Conservation (phyloP, 2,888 invertebrate genomes). For the Bruchidius siliquastri region DNA sequence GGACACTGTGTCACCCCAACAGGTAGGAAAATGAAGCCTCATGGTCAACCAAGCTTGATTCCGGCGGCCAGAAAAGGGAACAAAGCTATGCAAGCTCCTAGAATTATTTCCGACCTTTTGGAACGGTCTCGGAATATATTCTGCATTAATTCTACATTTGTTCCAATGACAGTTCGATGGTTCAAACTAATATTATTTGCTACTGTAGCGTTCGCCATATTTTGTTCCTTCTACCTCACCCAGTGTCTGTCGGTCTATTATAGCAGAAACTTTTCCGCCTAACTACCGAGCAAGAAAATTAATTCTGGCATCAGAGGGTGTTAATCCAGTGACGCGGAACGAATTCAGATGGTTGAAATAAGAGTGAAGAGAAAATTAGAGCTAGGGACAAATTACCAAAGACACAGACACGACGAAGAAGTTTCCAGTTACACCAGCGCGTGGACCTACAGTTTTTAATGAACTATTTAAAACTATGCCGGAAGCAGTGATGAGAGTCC, state of each 20-base stretch:
- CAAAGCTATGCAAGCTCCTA: too few relatives aligned
- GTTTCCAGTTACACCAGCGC: not conserved
- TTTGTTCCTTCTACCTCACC: not conserved
- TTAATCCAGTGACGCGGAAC: not conserved
- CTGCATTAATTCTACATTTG: too few relatives aligned
- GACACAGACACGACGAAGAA: not conserved
- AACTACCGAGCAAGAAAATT: not conserved
- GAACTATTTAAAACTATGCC: constrained; percentile 25
- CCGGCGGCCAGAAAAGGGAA: too few relatives aligned
- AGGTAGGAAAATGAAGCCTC: too few relatives aligned
- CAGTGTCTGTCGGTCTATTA: not conserved
- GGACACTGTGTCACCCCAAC: too few relatives aligned
- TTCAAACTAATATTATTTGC: too few relatives aligned
- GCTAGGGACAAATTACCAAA: not conserved
- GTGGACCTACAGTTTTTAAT: constrained; percentile 23
- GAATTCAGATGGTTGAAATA: not conserved
- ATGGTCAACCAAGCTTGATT: too few relatives aligned
- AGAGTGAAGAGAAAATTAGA: not conserved
- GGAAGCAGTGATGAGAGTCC: constrained; percentile 15
- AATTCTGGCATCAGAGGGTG: not conserved
- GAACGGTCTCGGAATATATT: too few relatives aligned
- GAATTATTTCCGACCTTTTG: too few relatives aligned
- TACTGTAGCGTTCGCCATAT: too few relatives aligned
- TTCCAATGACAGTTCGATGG: too few relatives aligned
- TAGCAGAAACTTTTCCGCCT: not conserved